Base-by-base conservation (phyloP, 92 coral and sea anemone species). In the Anthopleura xanthogrammica region DNA sequence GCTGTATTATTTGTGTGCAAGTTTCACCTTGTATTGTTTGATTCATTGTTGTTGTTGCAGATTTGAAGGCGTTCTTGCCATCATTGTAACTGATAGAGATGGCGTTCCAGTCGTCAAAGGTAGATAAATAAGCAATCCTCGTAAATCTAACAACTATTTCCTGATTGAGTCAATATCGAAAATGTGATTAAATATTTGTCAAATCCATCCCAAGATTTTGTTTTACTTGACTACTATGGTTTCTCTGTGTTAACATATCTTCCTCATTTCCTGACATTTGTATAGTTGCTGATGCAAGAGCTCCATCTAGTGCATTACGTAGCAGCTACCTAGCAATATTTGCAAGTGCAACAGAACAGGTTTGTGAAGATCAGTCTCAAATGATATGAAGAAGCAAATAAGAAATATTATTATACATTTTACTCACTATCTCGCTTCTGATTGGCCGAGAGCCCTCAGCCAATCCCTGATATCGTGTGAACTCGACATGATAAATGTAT, bases 31-130 rank as follows among this genome's bases (percentile, higher is more conserved):
- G 40, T 65, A 4, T 68, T 68, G 40, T 29, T 71, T 43, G 24
- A 62, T 22, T 5, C 79, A 68, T 83, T 82, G 86, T 83, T 87
- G 82, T 73, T 42, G 54, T 50, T 60, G 46, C 55, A 96, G 99
- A 68, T 90, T 90, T 85, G 91, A 95, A 64, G 99, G 95, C 29
- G 81, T 94, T 55, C 94, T 96, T 57, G 99, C 98, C 50, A 93
- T 91, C 56, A 68, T 96, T 65, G 95, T 96, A 41, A 96, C 99
- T 13, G 99, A 96, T 88, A 94, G 97, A 90, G 99, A 96, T 85
- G 99, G 98, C 36, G 99, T 96, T 80, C 98, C 99, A 22, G 89
- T 96, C 14, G 94, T 96, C 20, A 96, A 94, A 92, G 99, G 99
- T 89, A 80, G 70, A 14, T 56, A 36, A 10, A 83, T 29, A 42